Evolutionary conservation across 2,113 vertebrate genomes (phyloP), one percentile per base, ranked within the genome.

Genomic region (Zingel zingel): DNA sequence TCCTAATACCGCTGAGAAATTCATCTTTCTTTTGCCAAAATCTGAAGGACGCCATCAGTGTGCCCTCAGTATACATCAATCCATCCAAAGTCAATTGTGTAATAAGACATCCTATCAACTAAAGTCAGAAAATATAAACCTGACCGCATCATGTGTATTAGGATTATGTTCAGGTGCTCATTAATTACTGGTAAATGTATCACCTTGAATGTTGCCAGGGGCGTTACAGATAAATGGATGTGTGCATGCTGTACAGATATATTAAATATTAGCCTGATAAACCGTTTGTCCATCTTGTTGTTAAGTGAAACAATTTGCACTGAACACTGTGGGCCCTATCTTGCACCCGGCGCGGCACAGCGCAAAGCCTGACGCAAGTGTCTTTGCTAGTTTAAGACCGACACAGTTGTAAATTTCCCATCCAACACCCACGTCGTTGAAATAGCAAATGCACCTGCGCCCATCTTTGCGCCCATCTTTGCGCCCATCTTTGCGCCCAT

Each of bases 101-200:
- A 14, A 27, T 43, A 18, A 64, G 9, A 54, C 61, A 21, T 63
- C 18, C 23, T 43, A 16, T 47, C 74, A 51, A 27, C 36, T 21
- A 15, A 36, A 45, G 12, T 30, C 12, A 23, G 36, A 56, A 36
- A 7, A 47, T 66, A 57, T 33, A 30, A 23, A 50, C 45, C 12
- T 23, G 39, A 54, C 21, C 1, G 7, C 3, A 43, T 23, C 11
- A 21, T 33, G 8, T 36, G 14, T 53, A 69, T n/a, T 43, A 36
- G 33, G 33, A 36, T 36, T 36, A 36, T 54, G n/a, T 56, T 27
- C n/a, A 76, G 61, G n/a, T 76, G 16, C 23, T 76, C 36, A 45
- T 9, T 54, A 21, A 30, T 45, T n/a, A 45, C 23, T 56, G 11
- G 25, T 57, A 30, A 25, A 47, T 10, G 0, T 27, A 21, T 56